phyloP scores from a whole-genome alignment of 2,888 invertebrate species.

The Synergus gifuensis region DNA sequence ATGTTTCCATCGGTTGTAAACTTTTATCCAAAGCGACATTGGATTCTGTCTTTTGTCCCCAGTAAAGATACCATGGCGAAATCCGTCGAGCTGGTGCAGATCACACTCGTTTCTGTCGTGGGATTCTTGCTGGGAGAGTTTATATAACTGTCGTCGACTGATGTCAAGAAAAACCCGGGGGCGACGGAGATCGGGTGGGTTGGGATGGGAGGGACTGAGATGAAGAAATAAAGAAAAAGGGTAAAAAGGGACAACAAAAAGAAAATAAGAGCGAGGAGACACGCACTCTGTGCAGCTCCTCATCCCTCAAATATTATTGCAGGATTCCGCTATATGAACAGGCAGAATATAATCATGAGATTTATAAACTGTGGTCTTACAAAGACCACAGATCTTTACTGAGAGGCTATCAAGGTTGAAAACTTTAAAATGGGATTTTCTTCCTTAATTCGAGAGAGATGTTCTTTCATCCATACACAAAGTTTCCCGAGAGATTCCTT shows the following conservation, averaged over 20 bases:
- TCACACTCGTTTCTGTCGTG: slow-evolving; percentile 10
- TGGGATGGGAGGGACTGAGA: slow-evolving; percentile 18
- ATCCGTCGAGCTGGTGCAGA: background rate
- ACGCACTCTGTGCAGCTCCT: slow-evolving; percentile 9
- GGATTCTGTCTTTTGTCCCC: background rate
- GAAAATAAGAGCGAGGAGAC: slow-evolving; percentile 16
- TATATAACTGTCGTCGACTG: slow-evolving; percentile 55
- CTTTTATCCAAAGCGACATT: slow-evolving; percentile 16
- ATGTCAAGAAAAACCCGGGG: slow-evolving; percentile 35
- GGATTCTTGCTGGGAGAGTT: slow-evolving; percentile 48
- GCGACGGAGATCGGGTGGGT: slow-evolving; percentile 17
- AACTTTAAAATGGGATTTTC: background rate
- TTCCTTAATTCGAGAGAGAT: background rate
- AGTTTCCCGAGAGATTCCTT: background rate
- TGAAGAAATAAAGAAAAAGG: slow-evolving; percentile 25
- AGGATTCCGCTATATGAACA: background rate
- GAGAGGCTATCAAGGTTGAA: background rate
- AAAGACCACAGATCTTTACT: too few species aligned
- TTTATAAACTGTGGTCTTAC: background rate
- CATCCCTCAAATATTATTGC: slow-evolving; percentile 7
- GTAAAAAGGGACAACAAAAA: slow-evolving; percentile 9
- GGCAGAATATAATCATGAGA: background rate
- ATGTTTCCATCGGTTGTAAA: slow-evolving; percentile 1
- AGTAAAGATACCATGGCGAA: slow-evolving; percentile 6
- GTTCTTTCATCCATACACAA: background rate